A percentile compares a stretch with the other conserved stretches of the same genome.
Evolutionary conservation across 1,140 invertebrate species (phyloP).

Genomic region (Zaprionus gabonicus): DNA sequence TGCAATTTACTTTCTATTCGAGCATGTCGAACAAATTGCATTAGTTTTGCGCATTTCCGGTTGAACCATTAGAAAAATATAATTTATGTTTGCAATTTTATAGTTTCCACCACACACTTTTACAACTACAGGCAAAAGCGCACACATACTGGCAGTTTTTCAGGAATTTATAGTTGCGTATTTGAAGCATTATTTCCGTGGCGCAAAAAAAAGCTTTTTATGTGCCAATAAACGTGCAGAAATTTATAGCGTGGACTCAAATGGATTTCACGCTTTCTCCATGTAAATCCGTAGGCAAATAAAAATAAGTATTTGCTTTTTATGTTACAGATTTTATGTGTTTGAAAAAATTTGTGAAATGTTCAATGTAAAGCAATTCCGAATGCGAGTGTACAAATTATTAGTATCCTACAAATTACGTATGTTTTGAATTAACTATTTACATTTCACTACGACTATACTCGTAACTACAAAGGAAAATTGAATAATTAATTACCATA

Average conservation of each 20-base stretch:
- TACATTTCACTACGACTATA: neutral
- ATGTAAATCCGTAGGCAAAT: neutral
- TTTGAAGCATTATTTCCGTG: slow-evolving; percentile 34
- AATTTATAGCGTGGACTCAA: slow-evolving; percentile 53
- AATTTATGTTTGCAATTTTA: slow-evolving; percentile 51
- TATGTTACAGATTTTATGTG: neutral
- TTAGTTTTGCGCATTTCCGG: slow-evolving; percentile 62
- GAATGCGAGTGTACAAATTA: neutral
- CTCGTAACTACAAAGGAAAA: neutral
- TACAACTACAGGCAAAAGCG: neutral
- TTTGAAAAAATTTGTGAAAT: neutral
- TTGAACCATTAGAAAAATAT: slow-evolving; percentile 36
- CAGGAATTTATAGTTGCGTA: slow-evolving; percentile 41
- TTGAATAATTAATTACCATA: neutral
- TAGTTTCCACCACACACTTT: slow-evolving; percentile 21
- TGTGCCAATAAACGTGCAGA: slow-evolving; percentile 56
- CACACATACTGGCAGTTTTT: slow-evolving; percentile 32
- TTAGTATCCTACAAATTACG: neutral
- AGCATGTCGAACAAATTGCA: slow-evolving; percentile 58
- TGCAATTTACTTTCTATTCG: neutral
- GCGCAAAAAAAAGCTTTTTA: slow-evolving; percentile 21
- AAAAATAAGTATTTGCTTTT: neutral
- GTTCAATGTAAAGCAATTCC: neutral
- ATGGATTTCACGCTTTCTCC: slow-evolving; percentile 8
- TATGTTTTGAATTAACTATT: neutral